Conservation (phyloP, 2,797 vertebrate genomes). For the Malacoraja senta region DNA sequence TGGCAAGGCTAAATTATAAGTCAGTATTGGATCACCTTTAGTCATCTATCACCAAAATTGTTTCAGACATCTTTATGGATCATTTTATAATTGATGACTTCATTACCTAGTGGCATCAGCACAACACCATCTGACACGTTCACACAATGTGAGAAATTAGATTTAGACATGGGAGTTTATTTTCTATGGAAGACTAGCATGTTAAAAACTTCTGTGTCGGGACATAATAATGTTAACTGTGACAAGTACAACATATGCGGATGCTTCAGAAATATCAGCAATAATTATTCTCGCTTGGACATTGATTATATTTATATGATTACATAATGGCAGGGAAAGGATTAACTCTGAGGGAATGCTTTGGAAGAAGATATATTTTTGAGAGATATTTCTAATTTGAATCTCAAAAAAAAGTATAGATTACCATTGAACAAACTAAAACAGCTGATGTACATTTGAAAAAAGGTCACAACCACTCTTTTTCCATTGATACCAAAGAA, state of each 20-base stretch:
- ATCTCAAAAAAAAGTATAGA: background rate
- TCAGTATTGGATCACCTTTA: conserved; percentile 23
- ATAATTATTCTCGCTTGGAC: background rate
- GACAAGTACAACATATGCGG: background rate
- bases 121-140: background rate
- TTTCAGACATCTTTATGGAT: background rate
- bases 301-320: background rate
- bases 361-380: background rate
- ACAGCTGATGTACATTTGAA: background rate
- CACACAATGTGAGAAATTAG: background rate
- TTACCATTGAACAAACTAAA: background rate
- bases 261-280: conserved; percentile 1
- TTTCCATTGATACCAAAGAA: background rate
- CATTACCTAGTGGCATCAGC: background rate
- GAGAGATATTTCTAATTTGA: background rate
- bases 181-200: background rate
- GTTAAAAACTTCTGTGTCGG: background rate
- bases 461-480: background rate
- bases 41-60: conserved; percentile 4
- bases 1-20: conserved; percentile 27
- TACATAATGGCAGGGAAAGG: background rate
- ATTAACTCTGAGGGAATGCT: background rate
- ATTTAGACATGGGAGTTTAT: background rate
- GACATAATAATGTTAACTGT: background rate
- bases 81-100: conserved; percentile 31